Percentiles rank a stretch among this genome's conserved stretches.
Evolutionary conservation across 1,140 invertebrate species (phyloP).

Genomic region (Leptinotarsa defecta): DNA sequence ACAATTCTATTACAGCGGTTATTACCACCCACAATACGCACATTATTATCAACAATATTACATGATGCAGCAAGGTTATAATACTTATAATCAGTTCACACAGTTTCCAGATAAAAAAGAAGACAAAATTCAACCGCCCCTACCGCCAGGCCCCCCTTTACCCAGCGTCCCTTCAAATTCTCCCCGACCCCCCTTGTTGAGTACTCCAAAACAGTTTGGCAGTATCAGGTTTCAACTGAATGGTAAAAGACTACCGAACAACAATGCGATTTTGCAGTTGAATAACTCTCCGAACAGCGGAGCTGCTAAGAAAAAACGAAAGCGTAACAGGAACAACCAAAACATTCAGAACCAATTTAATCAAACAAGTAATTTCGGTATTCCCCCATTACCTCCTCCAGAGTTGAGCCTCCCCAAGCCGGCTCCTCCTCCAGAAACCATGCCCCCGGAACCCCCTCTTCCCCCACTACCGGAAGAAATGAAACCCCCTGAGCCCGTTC

Average conservation of each 20-base stretch:
- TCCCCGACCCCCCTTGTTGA: conserved; percentile 35
- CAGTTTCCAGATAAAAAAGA: conserved; percentile 29
- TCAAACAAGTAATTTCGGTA: conserved; percentile 46
- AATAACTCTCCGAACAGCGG: conserved; percentile 58
- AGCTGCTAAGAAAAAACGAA: conserved; percentile 74
- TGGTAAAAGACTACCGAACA: conserved; percentile 42
- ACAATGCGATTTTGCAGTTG: conserved; percentile 36
- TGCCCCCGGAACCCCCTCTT: conserved; percentile 60
- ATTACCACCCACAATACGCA: conserved; percentile 20
- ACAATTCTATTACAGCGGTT: conserved; percentile 28
- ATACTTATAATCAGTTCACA: background rate
- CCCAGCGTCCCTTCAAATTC: conserved; percentile 24
- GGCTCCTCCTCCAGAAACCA: conserved; percentile 56
- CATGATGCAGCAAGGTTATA: background rate
- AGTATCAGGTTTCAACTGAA: conserved; percentile 49
- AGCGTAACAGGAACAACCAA: conserved; percentile 70
- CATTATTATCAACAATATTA: conserved; percentile 22
- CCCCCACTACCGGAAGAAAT: conserved; percentile 58
- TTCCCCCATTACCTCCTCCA: conserved; percentile 64
- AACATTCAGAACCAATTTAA: conserved; percentile 60
- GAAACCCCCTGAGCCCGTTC: conserved; percentile 58
- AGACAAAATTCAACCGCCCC: conserved; percentile 40
- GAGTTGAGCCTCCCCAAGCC: conserved; percentile 52
- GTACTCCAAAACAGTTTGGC: conserved; percentile 45
- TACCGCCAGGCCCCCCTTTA: conserved; percentile 37